Evolutionary conservation across 2,888 invertebrate genomes (phyloP).

Genomic region (Watsonalla cultraria): DNA sequence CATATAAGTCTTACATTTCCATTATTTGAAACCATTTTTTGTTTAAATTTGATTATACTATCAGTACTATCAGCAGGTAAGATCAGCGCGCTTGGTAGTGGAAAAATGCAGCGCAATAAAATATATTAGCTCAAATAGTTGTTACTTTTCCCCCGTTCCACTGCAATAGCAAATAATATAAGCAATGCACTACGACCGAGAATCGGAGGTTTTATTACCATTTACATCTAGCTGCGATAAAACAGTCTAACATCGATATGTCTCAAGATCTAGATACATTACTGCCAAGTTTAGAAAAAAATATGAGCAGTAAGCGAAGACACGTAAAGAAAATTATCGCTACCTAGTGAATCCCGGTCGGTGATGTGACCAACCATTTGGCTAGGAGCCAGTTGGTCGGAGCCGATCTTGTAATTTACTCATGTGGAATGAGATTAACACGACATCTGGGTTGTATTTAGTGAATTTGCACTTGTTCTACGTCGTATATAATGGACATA

Average conservation of each 20-base stretch:
- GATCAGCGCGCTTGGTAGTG: too few species aligned
- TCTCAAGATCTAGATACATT: background rate
- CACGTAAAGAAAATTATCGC: constrained; percentile 50
- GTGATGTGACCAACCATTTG: constrained; percentile 63
- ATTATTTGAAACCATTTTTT: too few species aligned
- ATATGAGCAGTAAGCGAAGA: constrained; percentile 9
- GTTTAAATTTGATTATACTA: too few species aligned
- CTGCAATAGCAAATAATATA: too few species aligned
- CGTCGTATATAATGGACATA: background rate
- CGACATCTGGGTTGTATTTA: constrained; percentile 61
- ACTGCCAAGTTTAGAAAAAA: background rate
- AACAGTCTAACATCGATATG: background rate
- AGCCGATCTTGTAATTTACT: constrained; percentile 65
- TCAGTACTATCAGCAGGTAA: too few species aligned
- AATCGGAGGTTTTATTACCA: too few species aligned
- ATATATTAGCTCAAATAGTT: too few species aligned
- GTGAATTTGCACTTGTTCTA: constrained; percentile 36
- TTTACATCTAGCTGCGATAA: too few species aligned
- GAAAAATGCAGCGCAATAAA: too few species aligned
- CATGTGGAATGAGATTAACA: constrained; percentile 63
- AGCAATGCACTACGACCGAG: too few species aligned
- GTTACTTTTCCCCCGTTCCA: too few species aligned
- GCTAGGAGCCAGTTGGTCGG: constrained; percentile 48
- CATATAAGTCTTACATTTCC: too few species aligned
- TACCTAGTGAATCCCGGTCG: constrained; percentile 39